A percentile compares a stretch with the other conserved stretches of the same genome.
Evolutionary conservation across 2,888 invertebrate genomes (phyloP).

Genomic region (Aporophyla lueneburgensis): DNA sequence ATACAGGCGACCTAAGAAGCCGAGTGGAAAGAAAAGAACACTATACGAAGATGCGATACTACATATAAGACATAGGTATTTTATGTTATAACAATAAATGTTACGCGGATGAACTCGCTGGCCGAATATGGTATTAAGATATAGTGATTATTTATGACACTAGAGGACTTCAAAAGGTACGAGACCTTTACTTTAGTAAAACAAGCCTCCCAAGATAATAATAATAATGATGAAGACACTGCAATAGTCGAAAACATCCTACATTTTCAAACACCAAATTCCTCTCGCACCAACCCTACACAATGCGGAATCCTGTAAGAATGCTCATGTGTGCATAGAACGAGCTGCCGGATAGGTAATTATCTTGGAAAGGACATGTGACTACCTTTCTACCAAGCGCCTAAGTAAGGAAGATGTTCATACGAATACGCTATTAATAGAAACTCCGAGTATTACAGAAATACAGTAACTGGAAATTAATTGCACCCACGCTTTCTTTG

Average conservation of each 20-base stretch:
- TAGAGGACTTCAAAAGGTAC: no score
- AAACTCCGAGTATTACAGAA: constrained; percentile 39
- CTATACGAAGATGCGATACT: no score
- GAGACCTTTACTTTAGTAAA: no score
- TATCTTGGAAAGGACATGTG: constrained; percentile 63
- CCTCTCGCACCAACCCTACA: constrained; percentile 40
- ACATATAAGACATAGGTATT: no score
- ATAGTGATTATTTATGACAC: no score
- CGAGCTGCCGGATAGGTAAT: constrained; percentile 58
- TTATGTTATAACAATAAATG: no score
- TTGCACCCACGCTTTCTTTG: constrained; percentile 17
- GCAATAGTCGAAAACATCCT: background rate
- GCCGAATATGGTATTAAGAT: no score
- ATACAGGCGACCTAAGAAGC: no score
- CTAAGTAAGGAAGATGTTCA: constrained; percentile 52
- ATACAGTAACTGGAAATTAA: constrained; percentile 23
- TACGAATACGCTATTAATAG: constrained; percentile 57
- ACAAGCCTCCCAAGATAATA: no score
- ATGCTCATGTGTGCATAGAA: constrained; percentile 48
- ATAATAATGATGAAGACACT: no score
- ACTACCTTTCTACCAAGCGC: constrained; percentile 56
- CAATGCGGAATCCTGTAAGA: constrained; percentile 62
- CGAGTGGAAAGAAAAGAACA: no score
- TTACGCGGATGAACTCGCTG: no score
- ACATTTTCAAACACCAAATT: background rate